Conservation (phyloP, 2,797 vertebrate genomes). For the Danio tinwini region DNA sequence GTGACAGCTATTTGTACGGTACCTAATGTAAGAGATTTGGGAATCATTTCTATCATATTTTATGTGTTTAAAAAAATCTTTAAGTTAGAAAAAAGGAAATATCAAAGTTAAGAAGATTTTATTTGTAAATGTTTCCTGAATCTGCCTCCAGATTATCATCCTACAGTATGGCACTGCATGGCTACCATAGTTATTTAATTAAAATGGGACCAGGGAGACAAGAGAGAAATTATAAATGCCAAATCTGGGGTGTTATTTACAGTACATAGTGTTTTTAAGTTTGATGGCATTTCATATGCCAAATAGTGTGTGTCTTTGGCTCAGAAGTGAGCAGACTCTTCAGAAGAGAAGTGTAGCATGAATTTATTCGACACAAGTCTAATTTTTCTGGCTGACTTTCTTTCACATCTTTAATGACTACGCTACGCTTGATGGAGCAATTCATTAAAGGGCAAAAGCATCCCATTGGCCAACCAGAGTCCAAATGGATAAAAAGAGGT, state of each 20-base stretch:
- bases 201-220: neutral
- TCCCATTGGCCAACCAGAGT: constrained; percentile 32
- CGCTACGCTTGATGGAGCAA: constrained; percentile 61
- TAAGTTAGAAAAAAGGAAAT: neutral
- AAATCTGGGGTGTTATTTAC: too few relatives aligned
- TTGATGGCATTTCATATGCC: neutral
- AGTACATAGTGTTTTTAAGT: neutral
- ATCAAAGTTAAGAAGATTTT: neutral
- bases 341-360: constrained; percentile 29
- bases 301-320: neutral
- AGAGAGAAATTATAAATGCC: too few relatives aligned
- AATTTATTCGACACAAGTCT: constrained; percentile 45
- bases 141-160: neutral
- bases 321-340: constrained; percentile 20
- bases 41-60: neutral
- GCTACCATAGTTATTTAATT: neutral
- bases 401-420: constrained; percentile 61
- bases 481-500: constrained; percentile 19
- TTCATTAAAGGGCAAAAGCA: constrained; percentile 59
- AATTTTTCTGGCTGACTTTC: constrained; percentile 53
- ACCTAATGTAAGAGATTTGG: neutral
- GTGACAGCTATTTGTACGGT: neutral
- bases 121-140: neutral
- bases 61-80: neutral
- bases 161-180: neutral